These are phyloP conservation scores for Drosophila rubida DNA, from an alignment of 2,888 invertebrate species.

Conservation along the genomic window DNA sequence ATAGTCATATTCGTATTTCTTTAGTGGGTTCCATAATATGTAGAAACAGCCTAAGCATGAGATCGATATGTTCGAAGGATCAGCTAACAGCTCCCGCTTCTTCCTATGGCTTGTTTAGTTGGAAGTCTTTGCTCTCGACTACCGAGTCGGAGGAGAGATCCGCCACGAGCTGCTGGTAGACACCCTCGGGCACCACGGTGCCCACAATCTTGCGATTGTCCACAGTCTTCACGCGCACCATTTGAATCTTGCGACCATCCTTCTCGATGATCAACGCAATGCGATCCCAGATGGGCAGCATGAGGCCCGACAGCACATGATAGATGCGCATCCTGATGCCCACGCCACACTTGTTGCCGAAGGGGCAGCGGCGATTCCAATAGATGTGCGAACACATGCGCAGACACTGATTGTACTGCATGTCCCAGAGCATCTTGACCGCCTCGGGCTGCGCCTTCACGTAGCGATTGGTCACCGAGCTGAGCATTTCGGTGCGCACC, in stretches of 20 bases:
- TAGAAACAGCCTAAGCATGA: too few relatives aligned
- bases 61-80: too few relatives aligned
- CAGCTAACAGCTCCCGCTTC: too few relatives aligned
- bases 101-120: neutral
- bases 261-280: constrained; percentile 94
- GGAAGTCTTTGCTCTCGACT: constrained; percentile 82
- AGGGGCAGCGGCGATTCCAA: constrained; percentile 94
- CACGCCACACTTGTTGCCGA: constrained; percentile 94
- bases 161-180: constrained; percentile 91
- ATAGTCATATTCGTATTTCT: too few relatives aligned
- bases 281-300: constrained; percentile 98
- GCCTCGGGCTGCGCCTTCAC: constrained; percentile 90
- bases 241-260: constrained; percentile 96
- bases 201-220: constrained; percentile 95
- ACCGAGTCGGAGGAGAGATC: constrained; percentile 92
- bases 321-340: constrained; percentile 96
- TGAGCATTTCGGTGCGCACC: constrained; percentile 92
- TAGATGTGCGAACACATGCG: constrained; percentile 96
- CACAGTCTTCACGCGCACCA: constrained; percentile 95
- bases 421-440: constrained; percentile 94
- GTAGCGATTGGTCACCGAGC: constrained; percentile 96
- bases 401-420: constrained; percentile 93
- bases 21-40: too few relatives aligned
- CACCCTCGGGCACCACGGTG: constrained; percentile 95
- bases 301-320: constrained; percentile 97